phyloP scores from a whole-genome alignment of 2,797 vertebrate genomes.

The Mormyrus hasselquistii region DNA sequence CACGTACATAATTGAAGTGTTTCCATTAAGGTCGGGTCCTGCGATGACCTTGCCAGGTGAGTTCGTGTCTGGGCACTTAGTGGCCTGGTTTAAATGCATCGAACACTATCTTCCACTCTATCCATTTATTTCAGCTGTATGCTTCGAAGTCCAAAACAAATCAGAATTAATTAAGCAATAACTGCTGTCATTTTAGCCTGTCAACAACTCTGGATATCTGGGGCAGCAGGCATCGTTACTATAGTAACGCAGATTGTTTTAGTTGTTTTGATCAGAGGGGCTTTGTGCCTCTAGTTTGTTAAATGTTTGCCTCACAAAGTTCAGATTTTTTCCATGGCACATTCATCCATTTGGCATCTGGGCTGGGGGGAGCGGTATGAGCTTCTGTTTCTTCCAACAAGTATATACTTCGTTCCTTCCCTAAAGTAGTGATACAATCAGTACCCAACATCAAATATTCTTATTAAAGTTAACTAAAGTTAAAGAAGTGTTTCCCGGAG shows the following conservation, averaged over 20 bases:
- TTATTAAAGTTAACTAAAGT: neutral
- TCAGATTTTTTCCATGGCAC: neutral
- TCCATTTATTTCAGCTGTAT: neutral
- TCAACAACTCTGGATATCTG: neutral
- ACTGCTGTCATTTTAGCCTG: neutral
- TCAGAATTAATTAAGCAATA: neutral
- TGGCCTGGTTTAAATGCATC: neutral
- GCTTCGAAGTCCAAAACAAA: neutral
- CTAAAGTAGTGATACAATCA: neutral
- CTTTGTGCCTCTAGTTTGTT: neutral
- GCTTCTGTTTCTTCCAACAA: neutral
- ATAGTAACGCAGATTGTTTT: slow-evolving; percentile 36
- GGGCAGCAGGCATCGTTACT: neutral
- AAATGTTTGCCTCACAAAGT: slow-evolving; percentile 3
- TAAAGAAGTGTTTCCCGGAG: neutral
- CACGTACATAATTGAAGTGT: neutral
- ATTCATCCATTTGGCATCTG: slow-evolving; percentile 7
- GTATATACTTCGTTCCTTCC: neutral
- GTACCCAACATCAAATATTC: neutral
- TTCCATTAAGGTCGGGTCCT: neutral
- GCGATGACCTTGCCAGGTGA: neutral
- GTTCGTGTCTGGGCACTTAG: neutral
- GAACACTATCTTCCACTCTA: neutral
- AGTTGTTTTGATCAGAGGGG: neutral
- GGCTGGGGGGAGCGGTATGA: neutral